These are phyloP conservation scores for Carettochelys insculpta DNA, from an alignment of 2,113 vertebrate genomes.

Conservation along the genomic window DNA sequence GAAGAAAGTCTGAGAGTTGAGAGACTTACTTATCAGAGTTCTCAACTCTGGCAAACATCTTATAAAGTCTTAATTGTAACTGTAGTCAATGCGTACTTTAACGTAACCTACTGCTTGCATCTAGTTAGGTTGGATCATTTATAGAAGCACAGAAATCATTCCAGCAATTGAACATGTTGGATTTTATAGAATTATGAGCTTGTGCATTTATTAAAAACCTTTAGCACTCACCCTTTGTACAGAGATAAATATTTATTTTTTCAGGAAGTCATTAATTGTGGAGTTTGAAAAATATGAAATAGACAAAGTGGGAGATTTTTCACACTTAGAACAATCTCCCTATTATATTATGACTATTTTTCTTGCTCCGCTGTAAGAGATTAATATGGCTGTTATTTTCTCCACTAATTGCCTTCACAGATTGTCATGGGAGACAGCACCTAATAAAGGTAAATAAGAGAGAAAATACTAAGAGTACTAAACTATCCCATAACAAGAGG, in stretches of 20 bases:
- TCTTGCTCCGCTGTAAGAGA: slow-evolving; percentile 68
- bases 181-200: slow-evolving; percentile 62
- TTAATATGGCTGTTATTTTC: slow-evolving; percentile 79
- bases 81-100: slow-evolving; percentile 66
- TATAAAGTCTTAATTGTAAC: slow-evolving; percentile 59
- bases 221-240: slow-evolving; percentile 68
- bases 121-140: slow-evolving; percentile 54
- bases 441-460: slow-evolving; percentile 63
- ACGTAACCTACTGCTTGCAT: slow-evolving; percentile 28
- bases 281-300: slow-evolving; percentile 80
- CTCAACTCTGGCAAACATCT: not conserved
- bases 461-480: slow-evolving; percentile 52
- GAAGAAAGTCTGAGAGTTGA: not conserved
- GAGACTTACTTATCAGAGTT: not conserved
- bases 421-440: slow-evolving; percentile 68
- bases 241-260: slow-evolving; percentile 72
- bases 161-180: slow-evolving; percentile 58
- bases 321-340: slow-evolving; percentile 81
- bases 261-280: slow-evolving; percentile 77
- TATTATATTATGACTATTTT: slow-evolving; percentile 74
- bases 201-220: slow-evolving; percentile 66
- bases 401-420: slow-evolving; percentile 74
- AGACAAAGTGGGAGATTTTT: slow-evolving; percentile 82
- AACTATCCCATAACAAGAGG: slow-evolving; percentile 28
- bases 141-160: slow-evolving; percentile 53